Percentiles rank a stretch among this genome's conserved stretches.
Evolutionary conservation across 1,140 invertebrate genomes (phyloP).

Genomic region (Aphelenchoides besseyi): DNA sequence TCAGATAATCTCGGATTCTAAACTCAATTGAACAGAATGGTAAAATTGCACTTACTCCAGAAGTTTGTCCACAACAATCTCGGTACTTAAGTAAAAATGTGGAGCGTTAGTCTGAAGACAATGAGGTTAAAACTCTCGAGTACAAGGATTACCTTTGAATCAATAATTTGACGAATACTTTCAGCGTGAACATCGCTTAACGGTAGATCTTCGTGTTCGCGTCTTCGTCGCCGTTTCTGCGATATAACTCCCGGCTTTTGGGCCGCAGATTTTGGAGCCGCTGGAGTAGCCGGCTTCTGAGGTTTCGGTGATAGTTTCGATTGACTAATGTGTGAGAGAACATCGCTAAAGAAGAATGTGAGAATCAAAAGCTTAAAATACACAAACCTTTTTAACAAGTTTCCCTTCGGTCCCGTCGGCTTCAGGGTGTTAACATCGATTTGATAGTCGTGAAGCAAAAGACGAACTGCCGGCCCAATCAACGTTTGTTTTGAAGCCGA

Average conservation of each 20-base stretch:
- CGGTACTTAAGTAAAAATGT: constrained; percentile 88
- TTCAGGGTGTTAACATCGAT: background rate
- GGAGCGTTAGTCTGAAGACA: constrained; percentile 89
- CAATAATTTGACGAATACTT: too few relatives aligned
- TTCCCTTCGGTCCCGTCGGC: constrained; percentile 17
- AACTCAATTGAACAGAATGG: constrained; percentile 39
- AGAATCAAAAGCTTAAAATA: background rate
- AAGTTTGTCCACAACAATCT: constrained; percentile 78
- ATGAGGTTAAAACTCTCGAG: too few relatives aligned
- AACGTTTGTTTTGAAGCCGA: background rate
- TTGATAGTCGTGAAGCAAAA: constrained; percentile 20
- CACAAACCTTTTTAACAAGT: constrained; percentile 17
- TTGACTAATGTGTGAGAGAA: background rate
- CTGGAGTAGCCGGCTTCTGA: background rate
- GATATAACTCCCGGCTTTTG: background rate
- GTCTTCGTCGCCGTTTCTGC: background rate
- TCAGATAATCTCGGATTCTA: constrained; percentile 73
- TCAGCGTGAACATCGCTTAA: constrained; percentile 78
- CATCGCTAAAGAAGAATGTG: background rate
- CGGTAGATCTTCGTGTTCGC: background rate
- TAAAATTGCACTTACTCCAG: constrained; percentile 65
- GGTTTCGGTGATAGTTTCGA: background rate
- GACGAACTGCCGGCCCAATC: constrained; percentile 18
- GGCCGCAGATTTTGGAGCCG: background rate
- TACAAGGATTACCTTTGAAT: too few relatives aligned